Conservation (phyloP, 2,797 vertebrate genomes). For the Limosa lapponica region DNA sequence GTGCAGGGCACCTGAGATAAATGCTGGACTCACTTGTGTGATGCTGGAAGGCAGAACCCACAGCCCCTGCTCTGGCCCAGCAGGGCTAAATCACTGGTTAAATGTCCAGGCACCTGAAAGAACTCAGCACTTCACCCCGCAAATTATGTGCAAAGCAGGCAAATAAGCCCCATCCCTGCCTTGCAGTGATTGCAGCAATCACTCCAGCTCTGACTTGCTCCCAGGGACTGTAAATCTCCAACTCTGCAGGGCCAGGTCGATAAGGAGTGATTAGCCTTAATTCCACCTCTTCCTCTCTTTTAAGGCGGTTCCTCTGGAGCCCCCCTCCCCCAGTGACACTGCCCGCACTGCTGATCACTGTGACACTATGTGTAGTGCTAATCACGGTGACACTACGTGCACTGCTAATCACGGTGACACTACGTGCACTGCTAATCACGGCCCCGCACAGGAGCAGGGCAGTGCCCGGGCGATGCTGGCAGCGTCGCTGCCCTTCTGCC, state of each 20-base stretch:
- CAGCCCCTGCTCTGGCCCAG: neutral
- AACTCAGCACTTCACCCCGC: neutral
- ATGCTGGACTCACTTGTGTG: rapidly evolving
- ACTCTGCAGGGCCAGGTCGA: neutral
- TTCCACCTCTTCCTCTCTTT: neutral
- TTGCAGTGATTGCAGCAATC: constrained; percentile 59
- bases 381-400: neutral
- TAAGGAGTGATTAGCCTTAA: constrained; percentile 35
- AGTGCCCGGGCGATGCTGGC: neutral
- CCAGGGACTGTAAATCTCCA: neutral
- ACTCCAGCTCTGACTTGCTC: neutral
- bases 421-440: neutral
- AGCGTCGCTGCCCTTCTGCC: neutral
- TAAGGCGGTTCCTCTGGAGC: neutral
- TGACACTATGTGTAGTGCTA: neutral
- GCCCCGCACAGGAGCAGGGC: neutral
- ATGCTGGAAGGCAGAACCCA: neutral
- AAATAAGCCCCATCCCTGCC: neutral
- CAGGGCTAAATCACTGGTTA: neutral
- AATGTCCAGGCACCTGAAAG: neutral
- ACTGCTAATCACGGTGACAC: neutral
- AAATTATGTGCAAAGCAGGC: neutral
- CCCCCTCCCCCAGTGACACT: neutral
- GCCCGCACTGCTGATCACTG: neutral
- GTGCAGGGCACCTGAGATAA: rapidly evolving